These are phyloP conservation scores for Limnephilus rhombicus DNA, from an alignment of 2,888 invertebrate genomes.

Conservation along the genomic window DNA sequence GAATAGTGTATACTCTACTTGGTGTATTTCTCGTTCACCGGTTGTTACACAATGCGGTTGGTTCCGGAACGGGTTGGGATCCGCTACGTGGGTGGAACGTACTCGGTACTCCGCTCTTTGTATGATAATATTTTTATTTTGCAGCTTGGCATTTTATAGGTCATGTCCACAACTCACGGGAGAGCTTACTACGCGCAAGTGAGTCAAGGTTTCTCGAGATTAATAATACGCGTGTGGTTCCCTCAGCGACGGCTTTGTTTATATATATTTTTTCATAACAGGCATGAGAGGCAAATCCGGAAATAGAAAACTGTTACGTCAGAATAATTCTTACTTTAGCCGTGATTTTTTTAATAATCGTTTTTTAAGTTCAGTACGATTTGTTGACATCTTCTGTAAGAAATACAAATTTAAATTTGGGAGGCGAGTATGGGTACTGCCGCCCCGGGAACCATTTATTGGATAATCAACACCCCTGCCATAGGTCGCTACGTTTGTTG, in stretches of 20 bases:
- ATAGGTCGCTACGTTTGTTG: too few species aligned
- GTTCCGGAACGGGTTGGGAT: not conserved
- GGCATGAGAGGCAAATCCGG: not conserved
- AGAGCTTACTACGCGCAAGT: conserved; percentile 29
- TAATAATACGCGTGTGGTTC: not conserved
- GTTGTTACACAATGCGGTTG: conserved; percentile 12
- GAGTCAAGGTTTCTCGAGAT: conserved; percentile 23
- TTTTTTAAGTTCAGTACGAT: too few species aligned
- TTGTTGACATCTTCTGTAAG: too few species aligned
- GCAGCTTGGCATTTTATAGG: conserved; percentile 21
- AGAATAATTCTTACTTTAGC: too few species aligned
- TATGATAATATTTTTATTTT: conserved; percentile 21
- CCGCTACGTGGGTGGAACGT: conserved; percentile 25
- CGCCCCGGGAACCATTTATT: too few species aligned
- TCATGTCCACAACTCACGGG: conserved; percentile 21
- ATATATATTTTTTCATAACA: not conserved
- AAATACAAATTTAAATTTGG: too few species aligned
- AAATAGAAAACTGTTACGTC: too few species aligned
- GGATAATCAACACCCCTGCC: too few species aligned
- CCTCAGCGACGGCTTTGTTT: not conserved
- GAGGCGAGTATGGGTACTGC: too few species aligned
- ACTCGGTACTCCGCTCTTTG: not conserved
- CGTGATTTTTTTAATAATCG: too few species aligned
- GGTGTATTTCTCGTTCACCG: not conserved
- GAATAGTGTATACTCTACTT: not conserved